phyloP scores from a whole-genome alignment of 2,797 vertebrate genomes.

The Calcarius lapponicus region DNA sequence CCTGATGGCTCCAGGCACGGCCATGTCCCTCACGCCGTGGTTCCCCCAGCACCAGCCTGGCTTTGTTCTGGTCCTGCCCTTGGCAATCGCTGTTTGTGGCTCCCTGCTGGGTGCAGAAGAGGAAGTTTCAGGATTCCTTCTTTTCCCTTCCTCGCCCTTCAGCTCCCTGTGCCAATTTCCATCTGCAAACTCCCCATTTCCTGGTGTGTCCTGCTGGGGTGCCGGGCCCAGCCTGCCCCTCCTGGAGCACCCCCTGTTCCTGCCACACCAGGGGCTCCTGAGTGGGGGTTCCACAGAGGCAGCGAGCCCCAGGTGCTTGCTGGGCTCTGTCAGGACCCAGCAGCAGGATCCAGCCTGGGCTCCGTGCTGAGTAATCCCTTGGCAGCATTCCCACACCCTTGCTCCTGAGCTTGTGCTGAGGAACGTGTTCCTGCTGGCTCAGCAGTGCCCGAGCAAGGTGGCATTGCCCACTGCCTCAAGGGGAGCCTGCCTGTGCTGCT shows the following conservation, averaged over 20 bases:
- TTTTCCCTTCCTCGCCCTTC: not conserved
- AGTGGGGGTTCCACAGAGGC: not conserved
- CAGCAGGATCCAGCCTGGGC: not conserved
- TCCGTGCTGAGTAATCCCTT: not conserved
- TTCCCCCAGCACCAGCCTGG: not conserved
- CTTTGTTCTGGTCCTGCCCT: accelerated
- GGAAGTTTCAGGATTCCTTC: too few relatives aligned
- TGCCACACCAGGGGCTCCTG: accelerated
- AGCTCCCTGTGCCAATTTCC: accelerated
- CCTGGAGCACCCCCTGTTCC: not conserved
- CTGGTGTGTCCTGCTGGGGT: not conserved
- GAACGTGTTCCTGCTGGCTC: not conserved
- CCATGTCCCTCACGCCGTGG: accelerated
- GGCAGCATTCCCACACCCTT: not conserved
- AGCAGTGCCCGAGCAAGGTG: not conserved
- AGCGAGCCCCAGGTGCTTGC: not conserved
- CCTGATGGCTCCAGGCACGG: not conserved
- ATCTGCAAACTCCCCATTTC: accelerated
- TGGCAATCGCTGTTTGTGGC: accelerated
- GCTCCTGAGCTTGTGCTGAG: not conserved
- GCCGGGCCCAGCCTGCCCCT: not conserved
- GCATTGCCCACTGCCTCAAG: not conserved
- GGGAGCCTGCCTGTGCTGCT: not conserved
- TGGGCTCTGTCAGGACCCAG: not conserved
- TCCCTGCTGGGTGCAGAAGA: accelerated